Percentiles rank a stretch among this genome's conserved stretches.
These are phyloP conservation scores for Chunga burmeisteri DNA, from an alignment of 2,113 vertebrate species.

Conservation along the genomic window DNA sequence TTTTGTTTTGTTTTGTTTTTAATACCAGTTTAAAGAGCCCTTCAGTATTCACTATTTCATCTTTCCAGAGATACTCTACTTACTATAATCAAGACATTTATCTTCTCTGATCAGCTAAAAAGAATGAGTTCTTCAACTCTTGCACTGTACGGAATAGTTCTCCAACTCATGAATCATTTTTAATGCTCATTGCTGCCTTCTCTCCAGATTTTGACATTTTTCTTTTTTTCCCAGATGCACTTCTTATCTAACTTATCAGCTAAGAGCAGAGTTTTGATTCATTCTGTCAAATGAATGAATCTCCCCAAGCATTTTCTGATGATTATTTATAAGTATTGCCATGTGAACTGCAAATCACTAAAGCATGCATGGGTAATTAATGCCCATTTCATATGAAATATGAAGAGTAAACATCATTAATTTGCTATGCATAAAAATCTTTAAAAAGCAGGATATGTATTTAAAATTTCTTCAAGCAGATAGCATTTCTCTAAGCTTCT, in stretches of 20 bases:
- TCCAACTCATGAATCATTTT: not conserved
- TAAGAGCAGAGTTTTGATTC: slow-evolving; percentile 30
- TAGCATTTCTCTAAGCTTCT: not conserved
- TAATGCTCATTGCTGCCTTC: not conserved
- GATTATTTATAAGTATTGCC: slow-evolving; percentile 47
- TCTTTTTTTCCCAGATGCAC: not conserved
- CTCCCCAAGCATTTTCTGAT: slow-evolving; percentile 37
- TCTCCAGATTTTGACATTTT: not conserved
- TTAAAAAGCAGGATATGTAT: not conserved
- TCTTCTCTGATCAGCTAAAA: not conserved
- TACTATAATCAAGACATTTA: not conserved
- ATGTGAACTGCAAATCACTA: slow-evolving; percentile 19
- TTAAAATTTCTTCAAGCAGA: not conserved
- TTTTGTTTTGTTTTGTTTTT: too few relatives aligned
- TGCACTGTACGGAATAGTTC: not conserved
- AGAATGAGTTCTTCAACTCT: not conserved
- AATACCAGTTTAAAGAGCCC: not conserved
- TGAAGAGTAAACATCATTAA: slow-evolving; percentile 17
- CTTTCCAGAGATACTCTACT: not conserved
- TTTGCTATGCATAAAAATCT: not conserved
- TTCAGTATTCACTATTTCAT: not conserved
- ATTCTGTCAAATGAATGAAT: slow-evolving; percentile 32
- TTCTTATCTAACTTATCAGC: slow-evolving; percentile 32
- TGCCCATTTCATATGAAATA: slow-evolving; percentile 3
- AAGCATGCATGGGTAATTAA: slow-evolving; percentile 27